Evolutionary conservation across 2,888 invertebrate species (phyloP).

Genomic region (Thereva unica): DNA sequence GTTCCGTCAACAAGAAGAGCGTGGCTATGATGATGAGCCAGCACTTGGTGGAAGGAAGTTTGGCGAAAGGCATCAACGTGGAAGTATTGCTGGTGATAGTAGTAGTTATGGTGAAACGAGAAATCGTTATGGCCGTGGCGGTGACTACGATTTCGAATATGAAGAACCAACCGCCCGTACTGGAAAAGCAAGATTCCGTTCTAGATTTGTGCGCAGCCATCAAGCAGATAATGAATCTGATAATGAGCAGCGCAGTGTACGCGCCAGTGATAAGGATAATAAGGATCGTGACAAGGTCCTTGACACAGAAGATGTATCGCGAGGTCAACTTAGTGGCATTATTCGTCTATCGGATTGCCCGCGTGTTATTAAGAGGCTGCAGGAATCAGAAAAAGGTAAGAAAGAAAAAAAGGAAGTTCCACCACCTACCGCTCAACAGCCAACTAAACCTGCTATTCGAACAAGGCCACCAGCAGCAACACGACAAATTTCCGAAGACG

Average conservation of each 20-base stretch:
- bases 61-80: slow-evolving; percentile 66
- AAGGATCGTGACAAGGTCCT: slow-evolving; percentile 74
- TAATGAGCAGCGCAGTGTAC: slow-evolving; percentile 69
- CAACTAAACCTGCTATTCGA: slow-evolving; percentile 62
- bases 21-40: slow-evolving; percentile 71
- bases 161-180: slow-evolving; percentile 67
- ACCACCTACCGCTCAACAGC: slow-evolving; percentile 62
- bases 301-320: slow-evolving; percentile 88
- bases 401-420: slow-evolving; percentile 75
- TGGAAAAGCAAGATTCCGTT: slow-evolving; percentile 71
- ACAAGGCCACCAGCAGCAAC: slow-evolving; percentile 64
- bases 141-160: slow-evolving; percentile 73
- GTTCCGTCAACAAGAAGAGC: slow-evolving; percentile 83
- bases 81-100: slow-evolving; percentile 55
- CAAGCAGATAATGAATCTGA: slow-evolving; percentile 78
- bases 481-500: slow-evolving; percentile 84
- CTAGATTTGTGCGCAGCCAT: slow-evolving; percentile 69
- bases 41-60: slow-evolving; percentile 76
- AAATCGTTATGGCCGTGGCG: slow-evolving; percentile 59
- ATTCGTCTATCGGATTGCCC: slow-evolving; percentile 85
- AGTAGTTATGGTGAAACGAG: slow-evolving; percentile 57
- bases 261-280: slow-evolving; percentile 64
- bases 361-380: slow-evolving; percentile 84
- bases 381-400: slow-evolving; percentile 76
- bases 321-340: slow-evolving; percentile 86